These are phyloP conservation scores for Patiria pectinifera DNA, from an alignment of 53 echinoderm and acorn worm genomes.

Conservation along the genomic window DNA sequence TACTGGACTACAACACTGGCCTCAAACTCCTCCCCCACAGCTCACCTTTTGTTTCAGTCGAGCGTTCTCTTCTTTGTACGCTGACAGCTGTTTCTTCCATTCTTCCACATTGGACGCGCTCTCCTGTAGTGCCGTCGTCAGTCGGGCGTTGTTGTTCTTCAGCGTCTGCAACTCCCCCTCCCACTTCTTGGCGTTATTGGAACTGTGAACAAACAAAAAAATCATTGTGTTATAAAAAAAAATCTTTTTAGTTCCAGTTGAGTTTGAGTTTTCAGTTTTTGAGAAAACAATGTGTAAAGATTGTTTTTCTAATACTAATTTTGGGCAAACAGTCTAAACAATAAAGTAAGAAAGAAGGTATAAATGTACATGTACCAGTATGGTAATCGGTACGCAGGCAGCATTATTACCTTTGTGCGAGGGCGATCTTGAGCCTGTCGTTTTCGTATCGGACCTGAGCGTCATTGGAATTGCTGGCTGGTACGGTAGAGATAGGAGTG, in stretches of 20 bases:
- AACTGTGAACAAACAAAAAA: constrained; percentile 54
- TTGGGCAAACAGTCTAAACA: too few relatives aligned
- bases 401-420: constrained; percentile 87
- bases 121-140: constrained; percentile 97
- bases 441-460: constrained; percentile 95
- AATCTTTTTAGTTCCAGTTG: too few relatives aligned
- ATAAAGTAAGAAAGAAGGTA: too few relatives aligned
- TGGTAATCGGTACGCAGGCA: neutral
- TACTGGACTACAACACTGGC: too few relatives aligned
- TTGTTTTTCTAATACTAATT: too few relatives aligned
- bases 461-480: constrained; percentile 78
- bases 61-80: constrained; percentile 94
- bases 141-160: constrained; percentile 97
- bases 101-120: constrained; percentile 98
- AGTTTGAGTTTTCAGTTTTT: too few relatives aligned
- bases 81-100: constrained; percentile 95
- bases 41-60: constrained; percentile 86
- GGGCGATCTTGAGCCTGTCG: constrained; percentile 94
- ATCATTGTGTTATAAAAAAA: too few relatives aligned
- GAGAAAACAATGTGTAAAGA: too few relatives aligned
- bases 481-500: constrained; percentile 58
- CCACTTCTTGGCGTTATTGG: constrained; percentile 99
- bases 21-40: neutral
- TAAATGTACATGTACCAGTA: too few relatives aligned
- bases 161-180: constrained; percentile 94